Evolutionary conservation across 2,113 vertebrate species (phyloP), one percentile per base, ranked within the genome.

Genomic region (Phaethornis superciliosus): DNA sequence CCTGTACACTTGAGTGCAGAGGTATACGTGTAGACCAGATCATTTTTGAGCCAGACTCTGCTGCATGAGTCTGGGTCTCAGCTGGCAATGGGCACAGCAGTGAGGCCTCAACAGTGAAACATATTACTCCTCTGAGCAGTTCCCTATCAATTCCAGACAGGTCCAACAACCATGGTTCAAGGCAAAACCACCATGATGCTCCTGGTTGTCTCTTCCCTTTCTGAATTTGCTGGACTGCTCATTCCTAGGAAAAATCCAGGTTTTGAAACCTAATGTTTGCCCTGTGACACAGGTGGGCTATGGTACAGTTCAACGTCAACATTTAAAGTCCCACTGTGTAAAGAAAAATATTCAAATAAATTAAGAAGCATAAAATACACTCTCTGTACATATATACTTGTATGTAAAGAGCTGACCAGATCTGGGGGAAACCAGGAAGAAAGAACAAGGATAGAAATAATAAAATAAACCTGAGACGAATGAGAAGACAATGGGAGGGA

Each of bases 401-500:
- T 1, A 26, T 12, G 24, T 3, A 49, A 59, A 68, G 59, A 56
- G 10, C 32, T 74, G 60, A 62, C 15, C 7, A 26, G 11, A 54
- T 12, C 18, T 86, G 3, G 28, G 46, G 52, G 40, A 71, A 35
- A 72, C 6, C 2, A 58, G 51, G 9, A 59, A 63, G 64, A 80
- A 80, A 91, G 71, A 40, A 68, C 20, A n/a, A 93, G 35, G n/a
- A 91, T 75, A 82, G 96, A 97, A 74, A 72, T 71, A 94, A 95
- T 82, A 87, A 40, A 91, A 77, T 95, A 69, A 84, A 2, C 2
- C 92, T 54, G 95, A 96, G 96, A 96, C 96, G 97, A 97, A 98
- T n/a, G 95, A 95, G 95, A 94, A 96, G 98, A 97, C 97, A 96
- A 97, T 4, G 65, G 91, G 84, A 6, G 3, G 32, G 52, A 87